Evolutionary conservation across 2,797 vertebrate genomes (phyloP), one percentile per base, ranked within the genome.

Genomic region (Cichlasoma orientale): DNA sequence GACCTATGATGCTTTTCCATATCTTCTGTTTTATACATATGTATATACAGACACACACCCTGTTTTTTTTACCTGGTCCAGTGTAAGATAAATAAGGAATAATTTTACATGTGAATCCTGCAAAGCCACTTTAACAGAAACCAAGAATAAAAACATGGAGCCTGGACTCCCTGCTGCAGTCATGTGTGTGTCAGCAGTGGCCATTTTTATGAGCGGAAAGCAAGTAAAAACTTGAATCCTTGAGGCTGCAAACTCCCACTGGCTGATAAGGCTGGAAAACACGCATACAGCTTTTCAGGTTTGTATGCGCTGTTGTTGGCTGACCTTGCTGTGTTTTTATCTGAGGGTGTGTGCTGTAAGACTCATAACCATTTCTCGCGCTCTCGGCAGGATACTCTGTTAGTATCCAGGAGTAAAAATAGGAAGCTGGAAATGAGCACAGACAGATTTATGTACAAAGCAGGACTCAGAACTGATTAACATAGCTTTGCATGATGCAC

Each of bases 371-470:
- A 1, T 10, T 14, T 54, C n/a, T 27, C 69, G 41, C 82, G 25
- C 83, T 71, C 27, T 12, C 92, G 98, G 98, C 0, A 98, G 98
- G 21, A 97, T 99, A 23, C 98, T 99, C 13, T 5, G 14, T 13
- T 47, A 47, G 5, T 11, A 4, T 18, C 14, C 44, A 18, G 38
- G 36, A 41, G 18, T 63, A 44, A 44, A 5, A 44, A 14, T 14
- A 14, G 13, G 41, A 3, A 44, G 41, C 13, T 44, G 41, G 41
- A 44, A 44, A 44, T 38, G 36, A 44, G 14, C 59, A 63, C 8
- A 63, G 6, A 63, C 36, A 25, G 21, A 41, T 61, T 10, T 41
- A 44, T 44, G 41, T 14, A 41, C 38, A 41, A 13, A 41, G 36
- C 58, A 21, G 33, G 21, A 63, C 1, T 21, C 36, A 41, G 33